Evolutionary conservation across 1,140 invertebrate species (phyloP), one percentile per base, ranked within the genome.

Genomic region (Drosophila mojavensis): DNA sequence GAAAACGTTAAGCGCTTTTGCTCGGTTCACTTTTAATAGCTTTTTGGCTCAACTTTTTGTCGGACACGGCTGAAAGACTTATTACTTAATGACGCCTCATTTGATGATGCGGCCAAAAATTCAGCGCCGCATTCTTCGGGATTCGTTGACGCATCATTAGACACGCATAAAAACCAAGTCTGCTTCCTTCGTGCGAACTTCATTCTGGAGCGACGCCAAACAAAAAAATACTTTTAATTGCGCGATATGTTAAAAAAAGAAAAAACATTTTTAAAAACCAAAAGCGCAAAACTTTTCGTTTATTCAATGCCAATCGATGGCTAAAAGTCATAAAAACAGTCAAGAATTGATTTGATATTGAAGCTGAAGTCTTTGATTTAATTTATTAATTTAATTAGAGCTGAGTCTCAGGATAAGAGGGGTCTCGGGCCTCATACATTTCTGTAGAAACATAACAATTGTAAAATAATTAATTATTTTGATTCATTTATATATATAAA

Each of bases 61-160:
- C 36, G 63, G 41, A 76, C 51, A 62, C 62, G 64, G 48, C 63
- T 73, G 28, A 75, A 78, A 79, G 82, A 86, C 82, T 86, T 86
- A 86, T 88, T 88, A 86, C 82, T 82, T 88, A 86, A 86, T 82
- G 79, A 88, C 81, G 80, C 81, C 80, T 76, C 81, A 83, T 83
- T 77, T 76, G 68, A 51, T 70, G 79, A 73, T 79, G 78, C 68
- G 63, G 63, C 65, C 60, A 70, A 75, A 58, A 61, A 65, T 60
- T 62, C 75, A 26, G 51, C 64, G 41, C 10, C 33, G 33, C 33
- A 36, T 36, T 36, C 33, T 36, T 36, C 7, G 28, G 54, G 43
- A 17, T 69, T 66, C 59, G 33, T 84, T 84, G 78, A 70, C 79
- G 82, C 79, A 79, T 86, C 82, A 86, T 88, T 86, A 86, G 83